These are phyloP conservation scores for Microtus agrestis DNA, from an alignment of 2,797 vertebrate species.

Conservation along the genomic window DNA sequence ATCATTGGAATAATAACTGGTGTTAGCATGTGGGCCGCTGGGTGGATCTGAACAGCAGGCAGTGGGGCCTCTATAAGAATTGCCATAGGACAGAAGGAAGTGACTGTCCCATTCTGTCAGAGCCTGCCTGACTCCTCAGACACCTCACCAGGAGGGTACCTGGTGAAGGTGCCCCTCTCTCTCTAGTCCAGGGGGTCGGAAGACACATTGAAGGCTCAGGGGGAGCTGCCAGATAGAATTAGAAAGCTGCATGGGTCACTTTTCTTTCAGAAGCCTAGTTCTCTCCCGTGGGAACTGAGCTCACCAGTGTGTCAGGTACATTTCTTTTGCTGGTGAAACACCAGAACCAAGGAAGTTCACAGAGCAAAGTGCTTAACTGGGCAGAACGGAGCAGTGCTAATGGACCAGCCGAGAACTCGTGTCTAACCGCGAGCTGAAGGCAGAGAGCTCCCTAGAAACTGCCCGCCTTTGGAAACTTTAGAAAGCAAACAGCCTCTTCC, in stretches of 20 bases:
- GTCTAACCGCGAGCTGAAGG: not conserved
- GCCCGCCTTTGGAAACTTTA: not conserved
- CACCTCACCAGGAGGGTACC: not conserved
- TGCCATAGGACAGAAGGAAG: too few species aligned
- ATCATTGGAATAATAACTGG: fast-evolving
- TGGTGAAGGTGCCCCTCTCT: not conserved
- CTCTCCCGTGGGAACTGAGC: not conserved
- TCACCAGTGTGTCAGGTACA: not conserved
- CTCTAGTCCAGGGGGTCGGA: not conserved
- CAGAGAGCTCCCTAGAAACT: not conserved
- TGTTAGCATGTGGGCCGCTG: not conserved
- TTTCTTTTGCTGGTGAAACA: not conserved
- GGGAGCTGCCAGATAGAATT: not conserved
- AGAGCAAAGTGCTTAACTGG: not conserved
- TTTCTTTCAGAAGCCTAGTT: not conserved
- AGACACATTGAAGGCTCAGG: not conserved
- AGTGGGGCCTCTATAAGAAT: not conserved
- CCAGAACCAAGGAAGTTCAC: not conserved
- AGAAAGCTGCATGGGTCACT: not conserved
- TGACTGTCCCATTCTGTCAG: not conserved
- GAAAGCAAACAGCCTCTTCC: not conserved
- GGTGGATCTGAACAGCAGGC: too few species aligned
- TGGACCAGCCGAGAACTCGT: too few species aligned
- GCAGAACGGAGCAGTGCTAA: too few species aligned
- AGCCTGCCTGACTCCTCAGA: too few species aligned